Percentiles rank a stretch among this genome's conserved stretches.
Evolutionary conservation across 1,140 invertebrate species (phyloP).

Genomic region (Odontomachus brunneus): DNA sequence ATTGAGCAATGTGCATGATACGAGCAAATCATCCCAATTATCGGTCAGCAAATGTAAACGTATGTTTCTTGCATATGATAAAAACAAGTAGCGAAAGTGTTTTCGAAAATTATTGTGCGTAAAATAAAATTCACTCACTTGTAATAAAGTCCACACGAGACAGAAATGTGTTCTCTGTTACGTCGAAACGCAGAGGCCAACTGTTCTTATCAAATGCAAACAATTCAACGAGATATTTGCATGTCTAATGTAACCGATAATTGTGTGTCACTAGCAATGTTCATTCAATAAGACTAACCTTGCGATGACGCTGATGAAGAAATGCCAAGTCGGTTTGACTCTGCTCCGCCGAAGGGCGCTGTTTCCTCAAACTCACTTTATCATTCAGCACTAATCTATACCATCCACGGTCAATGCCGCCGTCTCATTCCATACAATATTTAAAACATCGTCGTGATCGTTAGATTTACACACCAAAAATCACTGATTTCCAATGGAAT

Average conservation of each 20-base stretch:
- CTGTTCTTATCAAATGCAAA: conserved; percentile 20
- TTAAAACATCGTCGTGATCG: conserved; percentile 34
- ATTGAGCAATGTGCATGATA: conserved; percentile 50
- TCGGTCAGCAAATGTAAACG: conserved; percentile 3
- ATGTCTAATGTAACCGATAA: neutral
- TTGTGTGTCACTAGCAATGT: conserved; percentile 41
- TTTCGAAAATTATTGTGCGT: neutral
- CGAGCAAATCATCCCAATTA: conserved; percentile 39
- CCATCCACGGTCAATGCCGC: conserved; percentile 10
- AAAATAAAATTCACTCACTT: neutral
- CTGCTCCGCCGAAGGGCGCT: conserved; percentile 53
- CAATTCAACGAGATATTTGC: conserved; percentile 8
- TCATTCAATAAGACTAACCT: conserved; percentile 76
- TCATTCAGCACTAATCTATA: conserved; percentile 56
- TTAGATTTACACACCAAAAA: conserved; percentile 61
- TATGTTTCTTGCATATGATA: no score
- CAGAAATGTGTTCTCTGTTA: neutral
- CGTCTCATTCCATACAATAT: conserved; percentile 26
- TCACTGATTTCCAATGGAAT: conserved; percentile 67
- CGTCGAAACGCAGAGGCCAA: neutral
- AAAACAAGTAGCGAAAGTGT: neutral
- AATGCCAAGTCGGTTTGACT: conserved; percentile 64
- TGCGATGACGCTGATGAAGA: conserved; percentile 75
- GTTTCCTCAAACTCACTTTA: conserved; percentile 40
- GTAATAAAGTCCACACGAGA: neutral